Evolutionary conservation across 2,797 vertebrate genomes (phyloP).

Genomic region (Enteromius argenteus): DNA sequence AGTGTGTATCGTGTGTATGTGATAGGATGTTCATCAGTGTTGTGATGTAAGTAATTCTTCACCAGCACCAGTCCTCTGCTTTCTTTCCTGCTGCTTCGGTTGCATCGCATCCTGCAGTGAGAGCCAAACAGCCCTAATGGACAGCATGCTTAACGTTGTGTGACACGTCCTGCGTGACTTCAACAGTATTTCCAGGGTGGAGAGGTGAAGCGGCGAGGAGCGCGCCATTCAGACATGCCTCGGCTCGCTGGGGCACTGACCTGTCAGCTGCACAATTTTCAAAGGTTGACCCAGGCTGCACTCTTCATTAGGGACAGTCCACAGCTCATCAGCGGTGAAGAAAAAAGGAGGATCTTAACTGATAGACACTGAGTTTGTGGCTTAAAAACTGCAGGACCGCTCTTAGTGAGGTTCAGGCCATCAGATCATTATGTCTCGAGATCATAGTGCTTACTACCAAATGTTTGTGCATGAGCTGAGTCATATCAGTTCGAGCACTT

Average conservation of each 20-base stretch:
- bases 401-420: slow-evolving; percentile 52
- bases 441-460: slow-evolving; percentile 52
- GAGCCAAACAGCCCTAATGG: slow-evolving; percentile 58
- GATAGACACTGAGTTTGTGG: neutral
- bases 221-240: slow-evolving; percentile 64
- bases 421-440: slow-evolving; percentile 47
- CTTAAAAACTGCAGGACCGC: slow-evolving; percentile 12
- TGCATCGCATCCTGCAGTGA: slow-evolving; percentile 11
- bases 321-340: slow-evolving; percentile 8
- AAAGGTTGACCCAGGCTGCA: slow-evolving; percentile 38
- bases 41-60: neutral
- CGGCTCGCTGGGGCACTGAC: slow-evolving; percentile 51
- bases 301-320: neutral
- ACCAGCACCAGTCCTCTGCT: neutral
- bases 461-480: neutral
- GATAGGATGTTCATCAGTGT: slow-evolving; percentile 3
- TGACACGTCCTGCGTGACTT: slow-evolving; percentile 68
- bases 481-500: neutral
- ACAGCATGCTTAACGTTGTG: slow-evolving; percentile 68
- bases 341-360: neutral
- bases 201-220: slow-evolving; percentile 71
- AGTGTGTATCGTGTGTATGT: neutral
- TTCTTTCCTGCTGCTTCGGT: neutral
- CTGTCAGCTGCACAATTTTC: slow-evolving; percentile 30
- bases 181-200: slow-evolving; percentile 54